Percentiles rank a stretch among this genome's conserved stretches.
Evolutionary conservation across 2,113 vertebrate genomes (phyloP).

Genomic region (Alethe diademata): DNA sequence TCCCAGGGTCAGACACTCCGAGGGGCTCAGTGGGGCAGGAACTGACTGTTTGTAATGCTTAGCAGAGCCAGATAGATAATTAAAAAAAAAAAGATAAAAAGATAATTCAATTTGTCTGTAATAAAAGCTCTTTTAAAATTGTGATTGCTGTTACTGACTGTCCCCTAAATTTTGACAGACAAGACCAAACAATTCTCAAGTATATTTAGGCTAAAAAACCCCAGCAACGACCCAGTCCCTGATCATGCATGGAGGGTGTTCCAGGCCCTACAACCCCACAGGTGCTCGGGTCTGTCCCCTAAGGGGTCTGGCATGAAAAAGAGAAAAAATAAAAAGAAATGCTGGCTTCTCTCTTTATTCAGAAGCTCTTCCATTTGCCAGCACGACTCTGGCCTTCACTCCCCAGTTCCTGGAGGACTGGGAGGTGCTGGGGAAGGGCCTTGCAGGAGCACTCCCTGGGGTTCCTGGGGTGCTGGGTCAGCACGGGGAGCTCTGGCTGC

Average conservation of each 20-base stretch:
- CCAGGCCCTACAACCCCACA: not conserved
- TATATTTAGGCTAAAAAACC: not conserved
- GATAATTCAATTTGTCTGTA: not conserved
- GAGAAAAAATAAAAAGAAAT: not conserved
- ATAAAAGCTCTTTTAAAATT: not conserved
- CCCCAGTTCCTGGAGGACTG: accelerated
- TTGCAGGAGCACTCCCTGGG: not conserved
- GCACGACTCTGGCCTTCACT: not conserved
- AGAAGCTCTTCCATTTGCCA: not conserved
- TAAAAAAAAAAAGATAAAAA: not conserved
- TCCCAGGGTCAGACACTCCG: not conserved
- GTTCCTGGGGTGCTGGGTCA: not conserved
- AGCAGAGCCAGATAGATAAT: not conserved
- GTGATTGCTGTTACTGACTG: not conserved
- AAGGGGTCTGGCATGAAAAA: not conserved
- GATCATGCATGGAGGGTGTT: accelerated
- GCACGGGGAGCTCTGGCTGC: not conserved
- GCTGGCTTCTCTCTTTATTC: not conserved
- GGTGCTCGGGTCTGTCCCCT: not conserved
- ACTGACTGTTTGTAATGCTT: not conserved
- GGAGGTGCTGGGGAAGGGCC: not conserved
- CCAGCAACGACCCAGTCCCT: not conserved
- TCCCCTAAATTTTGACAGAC: not conserved
- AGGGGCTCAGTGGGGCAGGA: not conserved
- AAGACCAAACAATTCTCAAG: not conserved